Conservation (phyloP, 2,888 invertebrate genomes). For the Eupithecia dodoneata region DNA sequence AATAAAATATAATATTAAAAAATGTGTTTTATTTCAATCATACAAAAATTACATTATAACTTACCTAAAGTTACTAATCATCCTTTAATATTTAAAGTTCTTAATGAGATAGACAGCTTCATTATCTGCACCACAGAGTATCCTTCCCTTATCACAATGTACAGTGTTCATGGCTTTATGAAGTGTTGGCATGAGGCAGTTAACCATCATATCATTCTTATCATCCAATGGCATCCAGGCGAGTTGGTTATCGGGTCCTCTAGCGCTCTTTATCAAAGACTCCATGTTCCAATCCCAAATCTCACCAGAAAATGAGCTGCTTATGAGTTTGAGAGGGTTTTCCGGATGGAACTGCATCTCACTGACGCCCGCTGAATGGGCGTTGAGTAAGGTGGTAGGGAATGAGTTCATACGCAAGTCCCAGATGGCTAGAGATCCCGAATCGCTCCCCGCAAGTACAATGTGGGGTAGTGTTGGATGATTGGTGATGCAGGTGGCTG, state of each 20-base stretch:
- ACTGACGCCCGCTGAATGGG: slow-evolving; percentile 90
- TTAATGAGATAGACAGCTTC: slow-evolving; percentile 94
- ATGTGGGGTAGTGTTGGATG: slow-evolving; percentile 96
- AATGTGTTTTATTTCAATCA: slow-evolving; percentile 30
- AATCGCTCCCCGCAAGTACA: slow-evolving; percentile 92
- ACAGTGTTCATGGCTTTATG: slow-evolving; percentile 92
- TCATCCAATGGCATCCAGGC: slow-evolving; percentile 89
- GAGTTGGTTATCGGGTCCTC: slow-evolving; percentile 69
- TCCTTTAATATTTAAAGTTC: slow-evolving; percentile 80
- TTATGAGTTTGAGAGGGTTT: slow-evolving; percentile 92
- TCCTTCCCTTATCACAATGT: slow-evolving; percentile 89
- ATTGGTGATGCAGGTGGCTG: slow-evolving; percentile 89
- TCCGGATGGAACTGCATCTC: slow-evolving; percentile 95
- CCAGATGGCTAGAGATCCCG: slow-evolving; percentile 95
- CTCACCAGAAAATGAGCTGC: slow-evolving; percentile 92
- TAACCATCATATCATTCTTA: slow-evolving; percentile 88
- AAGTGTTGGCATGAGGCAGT: slow-evolving; percentile 88
- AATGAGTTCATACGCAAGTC: slow-evolving; percentile 93
- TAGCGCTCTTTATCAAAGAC: slow-evolving; percentile 69
- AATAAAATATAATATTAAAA: slow-evolving; percentile 43
- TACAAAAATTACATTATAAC: slow-evolving; percentile 14
- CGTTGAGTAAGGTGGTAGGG: slow-evolving; percentile 92
- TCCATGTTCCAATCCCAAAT: slow-evolving; percentile 95
- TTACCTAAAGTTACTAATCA: slow-evolving; percentile 16
- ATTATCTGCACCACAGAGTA: slow-evolving; percentile 94